Evolutionary conservation across 2,888 invertebrate genomes (phyloP).

Genomic region (Drosophila infuscata): DNA sequence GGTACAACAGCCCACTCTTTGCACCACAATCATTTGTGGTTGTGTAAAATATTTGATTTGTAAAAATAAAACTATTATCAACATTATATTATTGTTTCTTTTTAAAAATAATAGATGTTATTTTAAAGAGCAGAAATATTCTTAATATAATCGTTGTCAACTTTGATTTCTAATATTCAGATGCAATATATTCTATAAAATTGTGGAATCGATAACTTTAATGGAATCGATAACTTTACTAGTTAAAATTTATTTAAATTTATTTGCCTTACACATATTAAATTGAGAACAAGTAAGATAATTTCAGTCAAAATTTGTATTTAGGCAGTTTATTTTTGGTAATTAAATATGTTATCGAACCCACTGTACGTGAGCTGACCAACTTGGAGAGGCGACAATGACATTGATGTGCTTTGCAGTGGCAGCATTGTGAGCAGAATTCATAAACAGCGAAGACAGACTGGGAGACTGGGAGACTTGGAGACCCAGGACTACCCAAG

Average conservation of each 20-base stretch:
- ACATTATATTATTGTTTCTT: neutral
- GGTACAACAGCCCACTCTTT: conserved; percentile 1
- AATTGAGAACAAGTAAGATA: neutral
- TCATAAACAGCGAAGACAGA: conserved; percentile 70
- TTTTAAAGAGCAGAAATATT: neutral
- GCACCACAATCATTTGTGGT: neutral
- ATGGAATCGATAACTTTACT: neutral
- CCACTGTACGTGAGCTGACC: conserved; percentile 42
- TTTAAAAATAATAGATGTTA: neutral
- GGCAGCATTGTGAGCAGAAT: conserved; percentile 74
- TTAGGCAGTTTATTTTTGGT: neutral
- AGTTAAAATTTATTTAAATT: neutral
- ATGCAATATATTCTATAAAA: neutral
- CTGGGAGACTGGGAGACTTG: conserved; percentile 31
- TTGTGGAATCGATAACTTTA: neutral
- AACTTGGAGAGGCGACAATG: conserved; percentile 71
- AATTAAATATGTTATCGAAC: neutral
- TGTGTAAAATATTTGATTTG: neutral
- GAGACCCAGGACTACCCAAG: conserved; percentile 25
- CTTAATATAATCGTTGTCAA: too few relatives aligned
- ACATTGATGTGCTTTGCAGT: conserved; percentile 56
- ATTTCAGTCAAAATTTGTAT: neutral
- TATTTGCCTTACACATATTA: neutral
- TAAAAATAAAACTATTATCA: neutral
- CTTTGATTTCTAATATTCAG: neutral